phyloP scores from a whole-genome alignment of 2,113 vertebrate genomes.

The Hemiscyllium ocellatum region DNA sequence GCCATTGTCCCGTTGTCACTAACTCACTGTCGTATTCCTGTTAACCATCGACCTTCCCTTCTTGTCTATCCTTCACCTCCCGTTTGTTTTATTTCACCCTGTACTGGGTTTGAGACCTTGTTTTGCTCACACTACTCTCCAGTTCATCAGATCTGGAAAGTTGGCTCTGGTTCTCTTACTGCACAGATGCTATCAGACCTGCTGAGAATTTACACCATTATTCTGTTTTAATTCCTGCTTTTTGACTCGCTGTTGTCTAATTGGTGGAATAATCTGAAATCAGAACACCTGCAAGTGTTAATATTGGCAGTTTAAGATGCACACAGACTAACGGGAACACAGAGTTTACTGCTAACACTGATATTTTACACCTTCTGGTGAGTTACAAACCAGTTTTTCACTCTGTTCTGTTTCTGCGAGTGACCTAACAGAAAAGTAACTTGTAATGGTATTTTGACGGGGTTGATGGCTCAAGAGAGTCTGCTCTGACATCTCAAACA shows the following conservation, averaged over 20 bases:
- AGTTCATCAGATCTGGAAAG: too few species aligned
- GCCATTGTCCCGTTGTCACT: too few species aligned
- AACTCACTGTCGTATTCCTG: too few species aligned
- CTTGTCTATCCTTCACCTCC: neutral
- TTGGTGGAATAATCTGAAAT: neutral
- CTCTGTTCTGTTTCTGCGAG: neutral
- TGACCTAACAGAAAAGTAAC: neutral
- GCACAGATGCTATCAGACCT: neutral
- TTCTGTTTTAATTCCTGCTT: neutral
- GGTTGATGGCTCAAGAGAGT: neutral
- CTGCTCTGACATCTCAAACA: neutral
- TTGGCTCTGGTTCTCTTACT: neutral
- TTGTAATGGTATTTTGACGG: neutral
- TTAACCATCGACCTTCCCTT: neutral
- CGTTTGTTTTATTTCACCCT: neutral
- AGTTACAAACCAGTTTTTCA: neutral
- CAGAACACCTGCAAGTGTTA: neutral
- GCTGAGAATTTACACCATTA: neutral
- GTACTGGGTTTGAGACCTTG: too few species aligned
- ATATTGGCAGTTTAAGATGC: neutral
- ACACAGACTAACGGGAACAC: neutral
- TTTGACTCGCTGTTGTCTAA: neutral
- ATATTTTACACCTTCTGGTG: neutral
- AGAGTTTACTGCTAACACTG: neutral
- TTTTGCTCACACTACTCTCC: too few species aligned